Percentiles rank a stretch among this genome's conserved stretches.
Evolutionary conservation across 1,140 invertebrate species (phyloP).

Genomic region (Maniola jurtina): DNA sequence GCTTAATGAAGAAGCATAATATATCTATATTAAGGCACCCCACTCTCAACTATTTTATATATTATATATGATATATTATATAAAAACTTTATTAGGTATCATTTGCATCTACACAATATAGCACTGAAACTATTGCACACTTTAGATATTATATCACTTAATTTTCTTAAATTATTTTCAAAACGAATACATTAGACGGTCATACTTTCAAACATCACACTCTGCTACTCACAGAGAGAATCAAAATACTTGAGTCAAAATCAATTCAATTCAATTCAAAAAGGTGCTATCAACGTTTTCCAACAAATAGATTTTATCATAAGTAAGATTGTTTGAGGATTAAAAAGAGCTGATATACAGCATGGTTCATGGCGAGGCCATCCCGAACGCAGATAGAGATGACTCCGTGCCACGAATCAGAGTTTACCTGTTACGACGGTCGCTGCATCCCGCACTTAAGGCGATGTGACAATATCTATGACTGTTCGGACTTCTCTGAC

Average conservation of each 20-base stretch:
- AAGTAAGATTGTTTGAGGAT: background rate
- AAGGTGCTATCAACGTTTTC: background rate
- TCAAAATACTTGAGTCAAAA: background rate
- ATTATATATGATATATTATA: background rate
- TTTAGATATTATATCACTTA: background rate
- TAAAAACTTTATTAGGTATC: background rate
- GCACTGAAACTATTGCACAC: constrained; percentile 6
- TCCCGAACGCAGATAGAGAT: constrained; percentile 47
- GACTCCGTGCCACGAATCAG: constrained; percentile 73
- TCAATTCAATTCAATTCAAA: background rate
- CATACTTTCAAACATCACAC: background rate
- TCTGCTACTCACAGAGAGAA: background rate
- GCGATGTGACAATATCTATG: constrained; percentile 92
- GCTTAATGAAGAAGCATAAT: constrained; percentile 13
- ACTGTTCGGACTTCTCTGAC: constrained; percentile 95
- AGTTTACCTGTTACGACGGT: constrained; percentile 83
- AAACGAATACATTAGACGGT: background rate
- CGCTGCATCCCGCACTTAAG: constrained; percentile 83
- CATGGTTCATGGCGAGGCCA: constrained; percentile 53
- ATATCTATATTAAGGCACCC: constrained; percentile 8
- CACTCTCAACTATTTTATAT: constrained; percentile 17
- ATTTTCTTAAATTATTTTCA: background rate
- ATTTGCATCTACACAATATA: background rate
- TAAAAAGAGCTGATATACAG: constrained; percentile 48
- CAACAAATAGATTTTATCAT: background rate